Evolutionary conservation across 2,888 invertebrate species (phyloP), one percentile per base, ranked within the genome.

Genomic region (Eurytoma adleriae): DNA sequence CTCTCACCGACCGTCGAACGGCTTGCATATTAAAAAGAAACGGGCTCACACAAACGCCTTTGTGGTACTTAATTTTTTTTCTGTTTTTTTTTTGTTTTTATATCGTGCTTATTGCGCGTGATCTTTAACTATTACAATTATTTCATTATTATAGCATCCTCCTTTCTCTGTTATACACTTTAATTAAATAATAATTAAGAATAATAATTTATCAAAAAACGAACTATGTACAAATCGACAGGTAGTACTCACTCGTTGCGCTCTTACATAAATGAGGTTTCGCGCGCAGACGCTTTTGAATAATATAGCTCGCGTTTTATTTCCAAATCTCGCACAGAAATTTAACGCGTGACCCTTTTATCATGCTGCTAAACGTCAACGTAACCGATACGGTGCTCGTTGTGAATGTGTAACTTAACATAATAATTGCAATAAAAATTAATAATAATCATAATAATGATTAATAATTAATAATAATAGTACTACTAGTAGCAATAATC

Each of bases 161-260:
- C 40, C 18, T 73, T 13, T 78, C 40, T 40, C 57, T 69, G n/a
- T 57, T 68, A 73, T 73, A 78, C 52, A 76, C 52, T 81, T 80
- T 57, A 79, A 74, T 80, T 82, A 83, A 83, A 84, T 83, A 84
- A 84, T 82, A 83, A 82, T 78, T 78, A 76, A 78, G 80, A 83
- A 80, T 82, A 89, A 89, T 89, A 89, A 88, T 86, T 89, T 89
- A 89, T 88, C 74, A 88, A 90, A 89, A 79, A 89, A 89, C 86
- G 85, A 89, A 86, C 89, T 90, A 90, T 90, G 85, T 90, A 90
- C 90, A 90, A 88, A 85, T 88, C 86, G 89, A 89, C 84, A 81
- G 87, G 85, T 86, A 85, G 81, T 84, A 78, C 52, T 79, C 56
- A 68, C 62, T 68, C 61, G 52, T 24, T 70, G 59, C 57, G 69